A percentile compares a stretch with the other conserved stretches of the same genome.
Conservation (phyloP, 1,140 invertebrate genomes). For the Drosophila orosa region DNA sequence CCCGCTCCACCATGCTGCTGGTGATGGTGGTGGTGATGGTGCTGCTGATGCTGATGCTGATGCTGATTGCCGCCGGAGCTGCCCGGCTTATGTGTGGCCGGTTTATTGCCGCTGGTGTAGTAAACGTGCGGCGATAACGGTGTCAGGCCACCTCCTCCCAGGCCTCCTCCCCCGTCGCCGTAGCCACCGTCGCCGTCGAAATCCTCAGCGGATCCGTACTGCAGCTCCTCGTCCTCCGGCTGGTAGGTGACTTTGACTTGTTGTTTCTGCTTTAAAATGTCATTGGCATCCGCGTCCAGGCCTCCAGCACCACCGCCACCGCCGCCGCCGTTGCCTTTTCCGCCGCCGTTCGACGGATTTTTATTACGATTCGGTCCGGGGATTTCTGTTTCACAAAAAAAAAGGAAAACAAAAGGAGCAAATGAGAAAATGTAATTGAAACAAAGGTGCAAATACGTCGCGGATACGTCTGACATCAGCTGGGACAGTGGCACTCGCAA, state of each 20-base stretch:
- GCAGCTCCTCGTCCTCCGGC: conserved; percentile 82
- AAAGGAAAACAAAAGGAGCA: conserved; percentile 34
- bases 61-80: conserved; percentile 55
- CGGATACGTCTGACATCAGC: conserved; percentile 4
- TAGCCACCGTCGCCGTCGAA: conserved; percentile 76
- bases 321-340: conserved; percentile 36
- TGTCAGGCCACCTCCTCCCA: conserved; percentile 62
- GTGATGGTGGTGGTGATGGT: conserved; percentile 68
- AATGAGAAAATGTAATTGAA: conserved; percentile 73
- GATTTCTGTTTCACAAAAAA: conserved; percentile 84
- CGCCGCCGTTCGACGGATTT: conserved; percentile 71
- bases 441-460: conserved; percentile 67
- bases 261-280: conserved; percentile 84
- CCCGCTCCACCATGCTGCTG: conserved; percentile 31
- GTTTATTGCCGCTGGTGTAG: conserved; percentile 77
- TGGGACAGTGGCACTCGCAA: background rate
- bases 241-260: conserved; percentile 84
- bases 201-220: conserved; percentile 82
- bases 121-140: conserved; percentile 81
- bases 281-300: conserved; percentile 81
- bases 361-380: conserved; percentile 85
- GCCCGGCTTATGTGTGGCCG: conserved; percentile 74
- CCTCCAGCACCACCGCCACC: conserved; percentile 37
- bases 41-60: conserved; percentile 68
- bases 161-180: conserved; percentile 57